These are phyloP conservation scores for Hemibagrus wyckioides DNA, from an alignment of 2,113 vertebrate species.

Conservation along the genomic window DNA sequence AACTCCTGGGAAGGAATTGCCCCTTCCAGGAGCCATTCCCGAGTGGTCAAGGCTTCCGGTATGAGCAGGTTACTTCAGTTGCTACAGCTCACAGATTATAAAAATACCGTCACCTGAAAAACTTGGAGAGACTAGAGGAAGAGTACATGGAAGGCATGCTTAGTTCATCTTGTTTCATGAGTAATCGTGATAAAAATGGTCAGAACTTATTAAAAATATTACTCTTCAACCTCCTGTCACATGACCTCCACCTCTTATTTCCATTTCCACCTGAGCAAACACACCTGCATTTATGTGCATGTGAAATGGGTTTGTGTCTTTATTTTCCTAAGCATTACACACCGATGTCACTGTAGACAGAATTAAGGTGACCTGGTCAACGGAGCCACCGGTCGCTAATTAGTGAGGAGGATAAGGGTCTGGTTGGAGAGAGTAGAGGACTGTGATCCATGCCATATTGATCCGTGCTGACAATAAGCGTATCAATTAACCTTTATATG, in stretches of 20 bases:
- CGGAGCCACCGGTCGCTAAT: neutral
- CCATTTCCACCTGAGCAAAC: neutral
- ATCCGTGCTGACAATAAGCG: constrained; percentile 41
- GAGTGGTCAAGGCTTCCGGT: constrained; percentile 36
- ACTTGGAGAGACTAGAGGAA: neutral
- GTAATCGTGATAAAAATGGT: neutral
- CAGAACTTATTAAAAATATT: neutral
- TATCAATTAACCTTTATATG: constrained; percentile 52
- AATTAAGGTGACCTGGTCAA: neutral
- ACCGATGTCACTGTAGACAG: neutral
- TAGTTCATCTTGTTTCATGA: neutral
- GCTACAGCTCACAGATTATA: neutral
- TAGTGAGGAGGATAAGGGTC: constrained; percentile 21
- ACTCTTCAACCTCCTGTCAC: neutral
- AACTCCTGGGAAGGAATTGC: constrained; percentile 46
- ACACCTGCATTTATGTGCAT: neutral
- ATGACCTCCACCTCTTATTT: neutral
- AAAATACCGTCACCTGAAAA: neutral
- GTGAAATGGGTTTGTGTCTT: neutral
- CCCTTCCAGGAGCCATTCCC: constrained; percentile 37
- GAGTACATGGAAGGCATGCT: too few species aligned
- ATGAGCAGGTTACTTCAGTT: neutral
- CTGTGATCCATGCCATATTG: constrained; percentile 41
- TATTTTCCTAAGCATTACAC: neutral
- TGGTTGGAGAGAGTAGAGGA: neutral